Conservation (phyloP, 2,888 invertebrate species). For the Andrena marginata region DNA sequence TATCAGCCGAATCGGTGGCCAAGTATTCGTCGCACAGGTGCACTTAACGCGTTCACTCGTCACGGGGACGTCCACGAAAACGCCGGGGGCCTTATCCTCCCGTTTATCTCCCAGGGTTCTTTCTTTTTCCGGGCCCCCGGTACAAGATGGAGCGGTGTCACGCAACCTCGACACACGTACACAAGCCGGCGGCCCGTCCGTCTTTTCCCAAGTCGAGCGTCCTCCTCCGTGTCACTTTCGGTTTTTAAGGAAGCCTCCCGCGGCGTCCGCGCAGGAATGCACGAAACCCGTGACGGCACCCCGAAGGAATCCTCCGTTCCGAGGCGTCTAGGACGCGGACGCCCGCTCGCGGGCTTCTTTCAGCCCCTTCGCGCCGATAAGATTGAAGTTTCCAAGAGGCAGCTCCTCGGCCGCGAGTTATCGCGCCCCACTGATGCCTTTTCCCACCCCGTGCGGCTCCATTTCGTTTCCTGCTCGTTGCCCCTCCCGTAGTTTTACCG, state of each 20-base stretch:
- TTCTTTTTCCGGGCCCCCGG: conserved; percentile 16
- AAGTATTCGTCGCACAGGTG: conserved; percentile 43
- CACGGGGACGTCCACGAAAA: not conserved
- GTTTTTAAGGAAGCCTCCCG: conserved; percentile 76
- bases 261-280: conserved; percentile 74
- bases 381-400: conserved; percentile 21
- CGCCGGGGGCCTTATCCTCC: conserved; percentile 24
- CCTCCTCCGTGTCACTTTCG: conserved; percentile 75
- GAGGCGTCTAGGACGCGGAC: conserved; percentile 78
- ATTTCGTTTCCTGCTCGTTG: not conserved
- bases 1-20: conserved; percentile 28
- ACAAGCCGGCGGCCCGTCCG: conserved; percentile 33
- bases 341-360: conserved; percentile 61
- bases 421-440: not conserved
- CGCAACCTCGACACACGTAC: conserved; percentile 14
- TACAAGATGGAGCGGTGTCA: conserved; percentile 40
- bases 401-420: not conserved
- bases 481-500: not conserved
- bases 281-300: conserved; percentile 79
- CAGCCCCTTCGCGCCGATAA: conserved; percentile 58
- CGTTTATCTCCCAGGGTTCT: conserved; percentile 19
- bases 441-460: not conserved
- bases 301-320: conserved; percentile 80
- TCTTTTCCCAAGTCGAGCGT: conserved; percentile 49
- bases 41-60: conserved; percentile 20